These are phyloP conservation scores for Drosophila leonis DNA, from an alignment of 2,888 invertebrate species.

Conservation along the genomic window DNA sequence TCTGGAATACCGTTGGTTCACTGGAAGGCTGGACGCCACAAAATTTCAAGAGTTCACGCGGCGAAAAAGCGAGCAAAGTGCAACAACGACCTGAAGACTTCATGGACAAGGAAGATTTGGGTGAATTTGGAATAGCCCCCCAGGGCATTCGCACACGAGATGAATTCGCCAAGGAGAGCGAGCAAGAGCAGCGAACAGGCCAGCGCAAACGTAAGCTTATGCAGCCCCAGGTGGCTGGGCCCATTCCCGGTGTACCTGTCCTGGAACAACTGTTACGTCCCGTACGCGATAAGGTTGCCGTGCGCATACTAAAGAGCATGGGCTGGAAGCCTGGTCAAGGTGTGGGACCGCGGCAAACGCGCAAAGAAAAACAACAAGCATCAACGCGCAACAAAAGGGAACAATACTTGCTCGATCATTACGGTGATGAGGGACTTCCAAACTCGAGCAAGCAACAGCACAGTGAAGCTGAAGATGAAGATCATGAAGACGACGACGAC, in stretches of 20 bases:
- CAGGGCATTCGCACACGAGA: conserved; percentile 92
- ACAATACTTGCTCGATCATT: conserved; percentile 81
- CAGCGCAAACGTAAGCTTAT: conserved; percentile 84
- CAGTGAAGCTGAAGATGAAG: conserved; percentile 29
- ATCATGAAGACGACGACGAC: conserved; percentile 38
- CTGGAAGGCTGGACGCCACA: conserved; percentile 97
- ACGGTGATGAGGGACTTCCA: conserved; percentile 70
- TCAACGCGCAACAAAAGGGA: conserved; percentile 78
- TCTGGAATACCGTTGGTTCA: conserved; percentile 98
- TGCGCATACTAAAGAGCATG: conserved; percentile 93
- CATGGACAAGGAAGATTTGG: conserved; percentile 99
- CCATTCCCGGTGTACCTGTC: conserved; percentile 89
- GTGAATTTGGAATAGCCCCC: conserved; percentile 98
- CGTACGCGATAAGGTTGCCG: conserved; percentile 94
- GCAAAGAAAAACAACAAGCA: conserved; percentile 84
- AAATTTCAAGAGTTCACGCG: conserved; percentile 95
- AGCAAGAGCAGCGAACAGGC: conserved; percentile 58
- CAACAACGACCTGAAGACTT: conserved; percentile 94
- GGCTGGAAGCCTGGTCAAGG: conserved; percentile 97
- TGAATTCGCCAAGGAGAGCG: conserved; percentile 88
- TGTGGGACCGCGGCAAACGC: conserved; percentile 85
- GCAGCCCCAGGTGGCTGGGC: conserved; percentile 65
- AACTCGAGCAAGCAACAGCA: conserved; percentile 22
- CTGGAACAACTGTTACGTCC: conserved; percentile 90
- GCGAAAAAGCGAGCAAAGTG: conserved; percentile 87